Evolutionary conservation across 2,113 vertebrate genomes (phyloP), one percentile per base, ranked within the genome.

Genomic region (Bombycilla garrulus): DNA sequence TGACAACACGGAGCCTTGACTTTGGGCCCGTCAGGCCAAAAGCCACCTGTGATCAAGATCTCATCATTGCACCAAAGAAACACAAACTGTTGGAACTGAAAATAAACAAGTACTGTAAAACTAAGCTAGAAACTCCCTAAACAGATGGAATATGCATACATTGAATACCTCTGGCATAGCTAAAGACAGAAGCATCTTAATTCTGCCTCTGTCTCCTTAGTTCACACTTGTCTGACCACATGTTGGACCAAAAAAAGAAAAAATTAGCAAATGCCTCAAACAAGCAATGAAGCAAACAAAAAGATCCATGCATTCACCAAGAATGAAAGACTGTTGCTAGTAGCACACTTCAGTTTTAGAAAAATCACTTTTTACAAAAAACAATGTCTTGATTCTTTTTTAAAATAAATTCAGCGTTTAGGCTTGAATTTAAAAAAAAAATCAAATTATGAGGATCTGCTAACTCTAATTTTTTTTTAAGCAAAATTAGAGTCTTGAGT

Each of bases 201-300:
- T 62, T 25, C n/a, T 57, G 16, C 11, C 23, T 54, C 36, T 51
- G 16, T 45, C 57, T 72, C 57, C 11, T 36, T 69, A 18, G 20
- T 24, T 72, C 23, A 44, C 18, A 35, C 4, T 6, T 54, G 48
- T 9, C 11, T 5, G 9, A 58, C 7, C 54, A 45, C 1, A 0
- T 16, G 29, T 25, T 35, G 21, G 12, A 60, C 4, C 10, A 54
- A 62, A 23, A 47, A 28, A 47, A 64, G 56, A 17, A 15, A 40
- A 16, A 28, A 45, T 11, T 1, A 44, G 19, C 29, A 26, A n/a
- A 54, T 15, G 1, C 2, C 4, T 5, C 36, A 15, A 69, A 24
- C 7, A 62, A 61, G 16, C 15, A 71, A n/a, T 5, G 6, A 60
- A 65, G 5, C 33, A 54, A 62, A 38, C 9, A 25, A 42, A 69